Evolutionary conservation across 2,888 invertebrate species (phyloP).

Genomic region (Acanthopleura granulata): DNA sequence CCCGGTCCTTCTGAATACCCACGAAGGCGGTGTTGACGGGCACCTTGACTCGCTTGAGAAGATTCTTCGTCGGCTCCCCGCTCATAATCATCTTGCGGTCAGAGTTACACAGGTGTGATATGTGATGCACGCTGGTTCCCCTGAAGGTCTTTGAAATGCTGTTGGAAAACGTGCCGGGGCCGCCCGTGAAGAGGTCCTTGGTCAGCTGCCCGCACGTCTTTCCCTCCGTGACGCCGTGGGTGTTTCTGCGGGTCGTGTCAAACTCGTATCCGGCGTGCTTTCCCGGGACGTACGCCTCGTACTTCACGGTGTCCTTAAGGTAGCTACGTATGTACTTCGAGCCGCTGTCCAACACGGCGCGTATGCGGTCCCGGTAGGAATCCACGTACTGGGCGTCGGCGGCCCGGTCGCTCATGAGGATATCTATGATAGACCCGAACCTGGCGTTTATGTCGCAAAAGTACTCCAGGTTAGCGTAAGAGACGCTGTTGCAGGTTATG

Average conservation of each 20-base stretch:
- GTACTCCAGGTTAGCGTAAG: background rate
- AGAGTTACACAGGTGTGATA: background rate
- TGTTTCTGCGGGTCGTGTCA: background rate
- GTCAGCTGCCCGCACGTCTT: background rate
- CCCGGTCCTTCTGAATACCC: background rate
- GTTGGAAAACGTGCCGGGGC: background rate
- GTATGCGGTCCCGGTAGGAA: background rate
- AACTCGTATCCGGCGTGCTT: background rate
- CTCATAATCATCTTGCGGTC: slow-evolving; percentile 1
- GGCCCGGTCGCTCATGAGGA: background rate
- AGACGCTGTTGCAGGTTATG: background rate
- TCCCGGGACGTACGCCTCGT: background rate
- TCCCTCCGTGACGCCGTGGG: background rate
- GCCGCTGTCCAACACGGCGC: background rate
- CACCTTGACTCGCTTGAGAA: background rate
- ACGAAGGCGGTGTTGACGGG: background rate
- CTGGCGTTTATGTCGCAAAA: background rate
- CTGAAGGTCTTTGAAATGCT: background rate
- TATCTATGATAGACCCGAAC: background rate
- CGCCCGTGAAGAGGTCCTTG: background rate
- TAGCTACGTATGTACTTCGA: background rate
- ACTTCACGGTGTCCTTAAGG: background rate
- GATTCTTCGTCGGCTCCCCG: background rate
- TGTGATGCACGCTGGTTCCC: background rate
- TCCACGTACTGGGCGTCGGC: background rate